A percentile compares a stretch with the other conserved stretches of the same genome.
Evolutionary conservation across 2,797 vertebrate genomes (phyloP).

Genomic region (Trematomus bernacchii): DNA sequence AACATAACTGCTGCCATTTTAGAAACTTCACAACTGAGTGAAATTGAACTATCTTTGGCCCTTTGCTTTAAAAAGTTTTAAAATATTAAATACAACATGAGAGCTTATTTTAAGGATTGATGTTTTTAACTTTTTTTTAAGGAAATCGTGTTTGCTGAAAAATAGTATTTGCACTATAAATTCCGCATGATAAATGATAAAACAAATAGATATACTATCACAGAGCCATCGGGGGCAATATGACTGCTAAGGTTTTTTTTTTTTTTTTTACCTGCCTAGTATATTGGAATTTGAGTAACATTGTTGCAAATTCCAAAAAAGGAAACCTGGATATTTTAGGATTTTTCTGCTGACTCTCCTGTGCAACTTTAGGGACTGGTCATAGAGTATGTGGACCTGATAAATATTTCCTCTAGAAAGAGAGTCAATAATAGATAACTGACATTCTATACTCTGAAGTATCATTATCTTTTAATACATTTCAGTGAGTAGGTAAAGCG

Average conservation of each 20-base stretch:
- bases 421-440: constrained; percentile 5
- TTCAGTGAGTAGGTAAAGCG: not conserved
- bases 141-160: not conserved
- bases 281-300: not conserved
- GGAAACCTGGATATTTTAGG: not conserved
- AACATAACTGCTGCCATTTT: constrained; percentile 50
- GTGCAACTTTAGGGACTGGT: not conserved
- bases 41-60: constrained; percentile 11
- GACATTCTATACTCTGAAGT: not conserved
- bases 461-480: not conserved
- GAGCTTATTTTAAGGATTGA: not conserved
- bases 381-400: not conserved
- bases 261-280: not conserved
- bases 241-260: not conserved
- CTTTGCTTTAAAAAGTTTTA: constrained; percentile 5
- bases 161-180: not conserved
- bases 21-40: constrained; percentile 35
- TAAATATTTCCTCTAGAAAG: not conserved
- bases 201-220: constrained; percentile 2
- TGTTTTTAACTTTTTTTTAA: not conserved
- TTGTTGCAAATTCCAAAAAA: not conserved
- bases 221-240: not conserved
- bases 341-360: not conserved
- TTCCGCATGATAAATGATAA: constrained; percentile 1
- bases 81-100: constrained; percentile 4